phyloP scores from a whole-genome alignment of 2,113 vertebrate species.

The Onychorhynchus coronatus region DNA sequence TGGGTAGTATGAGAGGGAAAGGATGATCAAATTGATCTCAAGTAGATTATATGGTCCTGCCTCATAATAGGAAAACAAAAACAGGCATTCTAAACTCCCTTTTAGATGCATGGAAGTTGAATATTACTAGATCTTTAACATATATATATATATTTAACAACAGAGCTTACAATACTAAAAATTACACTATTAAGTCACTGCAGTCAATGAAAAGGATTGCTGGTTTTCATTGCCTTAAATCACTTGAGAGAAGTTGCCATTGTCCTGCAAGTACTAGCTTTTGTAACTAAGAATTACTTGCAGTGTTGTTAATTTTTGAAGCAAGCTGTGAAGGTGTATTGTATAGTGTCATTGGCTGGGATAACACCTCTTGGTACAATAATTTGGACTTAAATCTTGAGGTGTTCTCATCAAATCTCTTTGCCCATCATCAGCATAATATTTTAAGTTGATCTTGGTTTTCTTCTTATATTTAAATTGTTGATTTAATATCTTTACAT shows the following conservation, averaged over 20 bases:
- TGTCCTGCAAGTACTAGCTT: not conserved
- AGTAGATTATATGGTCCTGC: not conserved
- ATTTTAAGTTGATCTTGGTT: not conserved
- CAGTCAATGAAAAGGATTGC: not conserved
- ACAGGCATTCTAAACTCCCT: not conserved
- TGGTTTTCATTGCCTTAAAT: not conserved
- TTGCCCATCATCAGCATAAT: not conserved
- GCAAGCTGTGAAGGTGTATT: not conserved
- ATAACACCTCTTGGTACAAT: not conserved
- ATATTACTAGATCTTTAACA: not conserved
- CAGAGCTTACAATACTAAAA: not conserved
- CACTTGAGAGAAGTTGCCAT: not conserved
- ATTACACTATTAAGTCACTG: not conserved
- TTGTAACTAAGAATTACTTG: not conserved
- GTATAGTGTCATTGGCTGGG: not conserved
- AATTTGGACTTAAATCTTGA: not conserved
- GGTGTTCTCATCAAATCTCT: not conserved
- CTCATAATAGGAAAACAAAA: not conserved
- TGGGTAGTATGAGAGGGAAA: not conserved
- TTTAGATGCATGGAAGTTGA: not conserved
- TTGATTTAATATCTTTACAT: not conserved
- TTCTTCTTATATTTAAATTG: not conserved
- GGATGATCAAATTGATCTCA: not conserved
- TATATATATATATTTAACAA: not conserved
- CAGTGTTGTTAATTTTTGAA: not conserved